phyloP scores from a whole-genome alignment of 2,797 vertebrate genomes.

The Pseudopleuronectes americanus region DNA sequence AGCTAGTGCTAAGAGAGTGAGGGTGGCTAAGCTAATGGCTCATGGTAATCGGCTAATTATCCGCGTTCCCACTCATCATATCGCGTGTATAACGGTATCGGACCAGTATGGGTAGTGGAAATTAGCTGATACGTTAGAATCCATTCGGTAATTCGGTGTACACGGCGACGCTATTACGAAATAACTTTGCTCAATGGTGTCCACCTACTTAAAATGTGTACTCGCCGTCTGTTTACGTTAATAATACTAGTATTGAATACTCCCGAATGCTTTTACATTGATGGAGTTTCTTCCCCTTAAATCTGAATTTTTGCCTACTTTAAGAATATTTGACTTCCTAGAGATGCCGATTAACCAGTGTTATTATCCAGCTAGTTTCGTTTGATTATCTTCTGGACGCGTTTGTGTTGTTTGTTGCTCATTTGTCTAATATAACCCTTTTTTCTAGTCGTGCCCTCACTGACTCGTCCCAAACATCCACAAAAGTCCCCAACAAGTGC shows the following conservation, averaged over 20 bases:
- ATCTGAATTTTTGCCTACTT: not conserved
- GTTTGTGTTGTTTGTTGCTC: not conserved
- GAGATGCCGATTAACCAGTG: too few species aligned
- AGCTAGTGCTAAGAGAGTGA: constrained; percentile 13
- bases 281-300: not conserved
- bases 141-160: not conserved
- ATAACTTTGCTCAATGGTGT: not conserved
- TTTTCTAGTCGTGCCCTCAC: constrained; percentile 66
- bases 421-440: constrained; percentile 55
- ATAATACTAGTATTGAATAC: not conserved
- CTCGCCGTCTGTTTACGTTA: not conserved
- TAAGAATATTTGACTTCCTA: too few species aligned
- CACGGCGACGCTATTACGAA: not conserved
- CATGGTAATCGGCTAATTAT: not conserved
- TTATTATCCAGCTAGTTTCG: too few species aligned
- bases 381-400: too few species aligned
- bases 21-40: constrained; percentile 65
- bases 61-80: not conserved
- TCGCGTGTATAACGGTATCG: rapidly evolving
- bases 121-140: not conserved
- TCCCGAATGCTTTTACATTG: not conserved
- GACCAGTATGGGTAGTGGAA: rapidly evolving
- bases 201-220: not conserved
- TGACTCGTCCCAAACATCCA: constrained; percentile 70
- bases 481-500: constrained; percentile 65